Evolutionary conservation across 37 sponge, comb jelly and placozoan species (phyloP), one percentile per base, ranked within the genome.

Genomic region (Axinella damicornis): DNA sequence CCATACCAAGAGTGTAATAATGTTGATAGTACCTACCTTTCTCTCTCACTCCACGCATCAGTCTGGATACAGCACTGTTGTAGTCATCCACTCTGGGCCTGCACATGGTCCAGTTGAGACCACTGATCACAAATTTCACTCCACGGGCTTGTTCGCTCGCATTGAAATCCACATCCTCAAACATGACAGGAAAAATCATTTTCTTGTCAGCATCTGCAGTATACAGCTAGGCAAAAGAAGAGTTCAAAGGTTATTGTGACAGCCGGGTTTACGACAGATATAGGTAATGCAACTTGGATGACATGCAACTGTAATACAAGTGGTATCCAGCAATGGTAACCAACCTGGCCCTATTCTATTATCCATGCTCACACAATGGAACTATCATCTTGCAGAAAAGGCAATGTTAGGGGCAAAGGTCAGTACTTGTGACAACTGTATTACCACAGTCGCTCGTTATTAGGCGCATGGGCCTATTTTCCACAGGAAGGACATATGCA

Each of bases 71-170:
- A 0, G 80, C 68, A 16, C 34, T 18, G 20, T 56, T 24, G 30
- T 89, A 89, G 30, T 84, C 85, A 57, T 89, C 90, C 31, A 72
- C 40, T 0, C 66, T 65, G 0, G 85, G 85, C 17, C 90, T 58
- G 40, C 77, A 84, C 90, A 89, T 84, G 35, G 90, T 85, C 90
- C 90, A 89, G 80, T 89, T 89, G 74, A 78, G 24, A 30, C 85
- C 85, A n/a, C 68, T 64, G 31, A 89, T 61, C 25, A 89, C 85
- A 57, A 73, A 89, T 65, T 89, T 89, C 56, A 89, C 85, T 18
- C 90, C 90, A 31, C 65, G 59, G 46, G 73, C 85, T 0, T 34
- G 52, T 22, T 89, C 90, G 40, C 35, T 77, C 53, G 71, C 61
- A 15, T 58, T 53, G 36, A 84, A 78, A 71, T 85, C 76, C 12